Evolutionary conservation across 2,113 vertebrate genomes (phyloP).

Genomic region (Scomber colias): DNA sequence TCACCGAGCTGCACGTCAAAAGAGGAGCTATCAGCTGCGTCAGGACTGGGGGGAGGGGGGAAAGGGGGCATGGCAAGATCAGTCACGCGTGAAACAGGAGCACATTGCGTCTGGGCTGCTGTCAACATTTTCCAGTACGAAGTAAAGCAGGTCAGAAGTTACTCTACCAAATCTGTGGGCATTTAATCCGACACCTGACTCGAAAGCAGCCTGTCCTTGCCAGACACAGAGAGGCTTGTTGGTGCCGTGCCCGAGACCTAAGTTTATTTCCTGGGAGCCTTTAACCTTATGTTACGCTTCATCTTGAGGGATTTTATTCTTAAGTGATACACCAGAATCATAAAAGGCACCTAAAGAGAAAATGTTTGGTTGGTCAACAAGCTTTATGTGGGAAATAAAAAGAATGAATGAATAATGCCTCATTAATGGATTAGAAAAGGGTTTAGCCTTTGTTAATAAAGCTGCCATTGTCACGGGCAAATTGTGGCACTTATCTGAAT

Average conservation of each 20-base stretch:
- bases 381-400: not conserved
- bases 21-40: constrained; percentile 95
- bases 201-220: constrained; percentile 17
- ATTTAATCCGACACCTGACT: constrained; percentile 41
- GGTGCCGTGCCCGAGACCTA: constrained; percentile 16
- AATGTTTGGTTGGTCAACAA: not conserved
- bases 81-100: constrained; percentile 42
- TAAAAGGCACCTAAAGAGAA: constrained; percentile 5
- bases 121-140: constrained; percentile 28
- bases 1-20: constrained; percentile 99
- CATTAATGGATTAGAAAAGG: constrained; percentile 22
- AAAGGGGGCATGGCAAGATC: constrained; percentile 1
- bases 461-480: constrained; percentile 17
- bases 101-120: constrained; percentile 14
- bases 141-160: constrained; percentile 37
- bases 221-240: constrained; percentile 25
- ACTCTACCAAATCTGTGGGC: constrained; percentile 34
- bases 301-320: constrained; percentile 15
- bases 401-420: not conserved
- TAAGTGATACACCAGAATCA: constrained; percentile 1
- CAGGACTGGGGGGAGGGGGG: constrained; percentile 86
- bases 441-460: constrained; percentile 25
- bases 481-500: constrained; percentile 22
- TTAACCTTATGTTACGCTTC: constrained; percentile 27
- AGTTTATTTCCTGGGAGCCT: constrained; percentile 46